A percentile compares a stretch with the other conserved stretches of the same genome.
Conservation (phyloP, 1,140 invertebrate genomes). For the Apis dorsata region DNA sequence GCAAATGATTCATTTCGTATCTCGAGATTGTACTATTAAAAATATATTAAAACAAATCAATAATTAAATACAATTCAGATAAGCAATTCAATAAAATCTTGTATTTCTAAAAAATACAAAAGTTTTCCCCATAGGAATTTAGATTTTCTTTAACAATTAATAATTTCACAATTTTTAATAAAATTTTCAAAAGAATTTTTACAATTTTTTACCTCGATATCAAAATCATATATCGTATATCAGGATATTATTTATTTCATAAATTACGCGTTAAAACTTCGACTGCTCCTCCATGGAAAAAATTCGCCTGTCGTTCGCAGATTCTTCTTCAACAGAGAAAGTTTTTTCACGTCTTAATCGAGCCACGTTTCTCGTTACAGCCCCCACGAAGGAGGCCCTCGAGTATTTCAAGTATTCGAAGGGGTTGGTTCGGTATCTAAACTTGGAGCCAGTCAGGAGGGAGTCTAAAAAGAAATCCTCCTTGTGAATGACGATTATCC, state of each 20-base stretch:
- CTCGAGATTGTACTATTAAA: too few relatives aligned
- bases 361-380: slow-evolving; percentile 19
- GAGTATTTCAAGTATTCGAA: slow-evolving; percentile 29
- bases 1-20: too few relatives aligned
- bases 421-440: slow-evolving; percentile 32
- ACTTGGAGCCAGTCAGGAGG: slow-evolving; percentile 7
- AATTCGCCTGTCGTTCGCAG: background rate
- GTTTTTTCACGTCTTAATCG: slow-evolving; percentile 34
- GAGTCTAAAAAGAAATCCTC: slow-evolving; percentile 41
- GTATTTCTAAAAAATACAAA: too few relatives aligned
- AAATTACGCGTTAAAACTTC: background rate
- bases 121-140: too few relatives aligned
- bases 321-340: background rate
- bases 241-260: background rate
- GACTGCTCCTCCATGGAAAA: background rate
- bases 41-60: too few relatives aligned
- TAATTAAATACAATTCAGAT: too few relatives aligned
- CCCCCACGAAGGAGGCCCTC: background rate
- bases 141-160: too few relatives aligned
- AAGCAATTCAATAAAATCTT: too few relatives aligned
- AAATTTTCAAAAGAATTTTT: too few relatives aligned
- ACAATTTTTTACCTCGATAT: too few relatives aligned
- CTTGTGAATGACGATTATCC: slow-evolving; percentile 54
- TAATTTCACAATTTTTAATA: too few relatives aligned
- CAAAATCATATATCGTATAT: too few relatives aligned